These are phyloP conservation scores for Drosophila varians DNA, from an alignment of 1,140 invertebrate species.

Conservation along the genomic window DNA sequence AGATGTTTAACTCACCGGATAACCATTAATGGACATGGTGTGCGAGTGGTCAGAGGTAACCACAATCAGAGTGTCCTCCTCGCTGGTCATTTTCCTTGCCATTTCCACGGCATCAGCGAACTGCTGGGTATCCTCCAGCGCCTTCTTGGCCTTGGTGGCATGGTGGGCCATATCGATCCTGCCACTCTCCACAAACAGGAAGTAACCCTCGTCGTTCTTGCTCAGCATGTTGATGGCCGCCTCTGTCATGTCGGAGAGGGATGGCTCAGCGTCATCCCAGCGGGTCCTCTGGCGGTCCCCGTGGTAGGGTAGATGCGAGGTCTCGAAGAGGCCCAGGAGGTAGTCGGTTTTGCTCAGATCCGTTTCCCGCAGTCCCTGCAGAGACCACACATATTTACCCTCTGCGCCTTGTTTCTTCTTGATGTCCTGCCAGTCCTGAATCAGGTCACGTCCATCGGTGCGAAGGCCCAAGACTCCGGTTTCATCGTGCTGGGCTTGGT, in stretches of 20 bases:
- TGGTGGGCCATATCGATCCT: slow-evolving; percentile 94
- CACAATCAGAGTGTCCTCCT: slow-evolving; percentile 90
- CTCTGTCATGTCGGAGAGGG: slow-evolving; percentile 92
- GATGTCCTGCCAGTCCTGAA: slow-evolving; percentile 88
- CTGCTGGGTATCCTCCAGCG: slow-evolving; percentile 91
- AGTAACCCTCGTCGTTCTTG: slow-evolving; percentile 92
- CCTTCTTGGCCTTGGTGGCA: slow-evolving; percentile 89
- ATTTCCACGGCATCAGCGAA: slow-evolving; percentile 89
- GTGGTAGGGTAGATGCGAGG: slow-evolving; percentile 84
- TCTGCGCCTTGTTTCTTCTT: slow-evolving; percentile 85
- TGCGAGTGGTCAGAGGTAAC: slow-evolving; percentile 94
- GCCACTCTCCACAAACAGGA: slow-evolving; percentile 94
- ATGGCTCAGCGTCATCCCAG: slow-evolving; percentile 85
- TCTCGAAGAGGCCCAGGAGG: slow-evolving; percentile 87
- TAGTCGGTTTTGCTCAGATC: slow-evolving; percentile 87
- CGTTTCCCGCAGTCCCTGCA: slow-evolving; percentile 86
- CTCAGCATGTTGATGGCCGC: slow-evolving; percentile 91
- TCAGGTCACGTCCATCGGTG: slow-evolving; percentile 85
- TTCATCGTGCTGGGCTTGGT: slow-evolving; percentile 86
- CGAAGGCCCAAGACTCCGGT: slow-evolving; percentile 87
- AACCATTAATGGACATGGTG: slow-evolving; percentile 91
- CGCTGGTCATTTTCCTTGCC: slow-evolving; percentile 87
- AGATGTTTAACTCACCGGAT: slow-evolving; percentile 67
- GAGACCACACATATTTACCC: slow-evolving; percentile 87
- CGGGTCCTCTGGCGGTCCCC: slow-evolving; percentile 84